Evolutionary conservation across 2,888 invertebrate genomes (phyloP).

Genomic region (Synergus japonicus): DNA sequence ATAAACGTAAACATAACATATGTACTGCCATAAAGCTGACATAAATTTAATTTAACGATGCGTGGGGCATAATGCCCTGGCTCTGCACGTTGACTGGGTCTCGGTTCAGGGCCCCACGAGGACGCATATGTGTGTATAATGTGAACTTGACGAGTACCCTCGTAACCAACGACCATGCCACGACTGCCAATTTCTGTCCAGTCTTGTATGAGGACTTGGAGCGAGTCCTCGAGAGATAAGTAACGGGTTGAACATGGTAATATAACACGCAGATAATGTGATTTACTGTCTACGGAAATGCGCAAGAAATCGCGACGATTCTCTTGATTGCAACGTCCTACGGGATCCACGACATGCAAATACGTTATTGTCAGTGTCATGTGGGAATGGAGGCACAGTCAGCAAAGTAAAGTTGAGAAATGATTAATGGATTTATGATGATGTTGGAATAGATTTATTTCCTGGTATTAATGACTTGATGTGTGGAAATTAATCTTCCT

Average conservation of each 20-base stretch:
- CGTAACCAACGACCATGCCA: conserved; percentile 19
- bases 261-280: conserved; percentile 24
- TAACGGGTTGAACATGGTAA: conserved; percentile 1
- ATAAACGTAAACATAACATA: conserved; percentile 60
- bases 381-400: background rate
- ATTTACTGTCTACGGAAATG: conserved; percentile 11
- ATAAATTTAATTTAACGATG: conserved; percentile 68
- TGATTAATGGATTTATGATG: conserved; percentile 31
- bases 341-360: background rate
- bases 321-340: conserved; percentile 31
- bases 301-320: conserved; percentile 25
- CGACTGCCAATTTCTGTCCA: conserved; percentile 25
- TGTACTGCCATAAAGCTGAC: conserved; percentile 57
- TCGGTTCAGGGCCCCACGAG: conserved; percentile 11
- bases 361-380: background rate
- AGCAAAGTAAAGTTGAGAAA: background rate
- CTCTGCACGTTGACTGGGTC: conserved; percentile 20
- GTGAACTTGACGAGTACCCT: conserved; percentile 2
- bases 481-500: background rate
- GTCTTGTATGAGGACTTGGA: conserved; percentile 8
- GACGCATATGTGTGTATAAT: conserved; percentile 2
- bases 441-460: conserved; percentile 30
- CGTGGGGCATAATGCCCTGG: conserved; percentile 59
- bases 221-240: conserved; percentile 17
- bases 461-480: background rate